phyloP scores from a whole-genome alignment of 2,797 vertebrate species.

The Eulemur coronatus region DNA sequence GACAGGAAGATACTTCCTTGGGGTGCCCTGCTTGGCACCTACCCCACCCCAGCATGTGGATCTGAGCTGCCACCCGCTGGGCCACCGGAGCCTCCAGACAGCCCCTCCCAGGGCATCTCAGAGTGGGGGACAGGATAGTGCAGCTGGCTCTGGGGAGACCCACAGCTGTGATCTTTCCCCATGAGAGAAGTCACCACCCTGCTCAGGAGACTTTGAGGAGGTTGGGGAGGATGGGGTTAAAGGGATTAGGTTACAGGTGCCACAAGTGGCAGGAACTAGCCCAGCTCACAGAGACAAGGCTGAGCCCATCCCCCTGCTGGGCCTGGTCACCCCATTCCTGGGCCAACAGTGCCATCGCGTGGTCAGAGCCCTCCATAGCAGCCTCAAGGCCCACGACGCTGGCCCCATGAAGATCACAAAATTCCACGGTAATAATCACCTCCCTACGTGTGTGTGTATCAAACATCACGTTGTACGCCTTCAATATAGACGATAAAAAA shows the following conservation, averaged over 20 bases:
- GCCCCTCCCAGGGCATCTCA: neutral
- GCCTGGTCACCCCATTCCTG: neutral
- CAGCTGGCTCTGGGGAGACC: neutral
- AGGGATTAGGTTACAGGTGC: neutral
- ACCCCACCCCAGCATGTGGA: neutral
- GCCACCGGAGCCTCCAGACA: neutral
- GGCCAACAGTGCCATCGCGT: conserved; percentile 75
- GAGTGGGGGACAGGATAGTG: neutral
- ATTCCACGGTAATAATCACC: neutral
- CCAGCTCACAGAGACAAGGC: rapidly evolving
- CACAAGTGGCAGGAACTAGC: neutral
- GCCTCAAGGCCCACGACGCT: neutral
- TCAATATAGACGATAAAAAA: neutral
- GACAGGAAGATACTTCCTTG: no score
- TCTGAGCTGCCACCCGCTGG: neutral
- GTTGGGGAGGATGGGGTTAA: neutral
- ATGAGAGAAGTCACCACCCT: rapidly evolving
- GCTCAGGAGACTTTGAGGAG: neutral
- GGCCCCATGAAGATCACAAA: neutral
- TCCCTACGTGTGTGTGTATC: rapidly evolving
- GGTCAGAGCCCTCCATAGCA: neutral
- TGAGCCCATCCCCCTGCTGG: neutral
- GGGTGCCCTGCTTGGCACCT: neutral
- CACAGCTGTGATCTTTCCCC: neutral
- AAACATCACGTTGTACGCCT: neutral